phyloP scores from a whole-genome alignment of 2,113 vertebrate species.

The Picathartes gymnocephalus region DNA sequence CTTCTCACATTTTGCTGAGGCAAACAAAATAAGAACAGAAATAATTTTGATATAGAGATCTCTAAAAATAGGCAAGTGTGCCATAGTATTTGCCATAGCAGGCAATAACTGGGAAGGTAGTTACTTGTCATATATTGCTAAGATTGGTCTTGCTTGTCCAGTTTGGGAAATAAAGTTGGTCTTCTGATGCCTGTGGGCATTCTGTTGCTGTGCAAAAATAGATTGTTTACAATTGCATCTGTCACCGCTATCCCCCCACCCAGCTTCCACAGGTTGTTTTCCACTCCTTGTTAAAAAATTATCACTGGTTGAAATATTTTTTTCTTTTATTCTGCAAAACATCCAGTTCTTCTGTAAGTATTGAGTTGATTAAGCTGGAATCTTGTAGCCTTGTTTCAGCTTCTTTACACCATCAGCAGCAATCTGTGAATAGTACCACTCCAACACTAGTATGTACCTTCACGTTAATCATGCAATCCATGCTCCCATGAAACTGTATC shows the following conservation, averaged over 20 bases:
- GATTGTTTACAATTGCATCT: not conserved
- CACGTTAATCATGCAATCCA: not conserved
- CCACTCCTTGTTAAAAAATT: not conserved
- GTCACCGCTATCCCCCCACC: rapidly evolving
- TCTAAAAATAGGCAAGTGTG: not conserved
- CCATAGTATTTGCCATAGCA: not conserved
- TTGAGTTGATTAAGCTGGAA: not conserved
- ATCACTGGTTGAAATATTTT: not conserved
- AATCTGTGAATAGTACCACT: not conserved
- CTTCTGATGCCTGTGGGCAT: not conserved
- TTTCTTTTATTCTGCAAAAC: not conserved
- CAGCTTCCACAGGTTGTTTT: rapidly evolving
- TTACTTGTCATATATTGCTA: not conserved
- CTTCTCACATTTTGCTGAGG: not conserved
- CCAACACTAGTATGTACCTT: not conserved
- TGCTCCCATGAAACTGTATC: not conserved
- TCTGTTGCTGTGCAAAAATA: not conserved
- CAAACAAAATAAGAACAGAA: not conserved
- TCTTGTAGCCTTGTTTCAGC: not conserved
- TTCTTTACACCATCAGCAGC: not conserved
- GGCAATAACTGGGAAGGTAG: not conserved
- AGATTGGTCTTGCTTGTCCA: not conserved
- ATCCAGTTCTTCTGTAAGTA: not conserved
- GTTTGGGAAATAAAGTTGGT: not conserved
- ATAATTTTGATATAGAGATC: not conserved